Percentiles rank a stretch among this genome's conserved stretches.
Conservation (phyloP, 2,797 vertebrate genomes). For the Coregonus suidteri region DNA sequence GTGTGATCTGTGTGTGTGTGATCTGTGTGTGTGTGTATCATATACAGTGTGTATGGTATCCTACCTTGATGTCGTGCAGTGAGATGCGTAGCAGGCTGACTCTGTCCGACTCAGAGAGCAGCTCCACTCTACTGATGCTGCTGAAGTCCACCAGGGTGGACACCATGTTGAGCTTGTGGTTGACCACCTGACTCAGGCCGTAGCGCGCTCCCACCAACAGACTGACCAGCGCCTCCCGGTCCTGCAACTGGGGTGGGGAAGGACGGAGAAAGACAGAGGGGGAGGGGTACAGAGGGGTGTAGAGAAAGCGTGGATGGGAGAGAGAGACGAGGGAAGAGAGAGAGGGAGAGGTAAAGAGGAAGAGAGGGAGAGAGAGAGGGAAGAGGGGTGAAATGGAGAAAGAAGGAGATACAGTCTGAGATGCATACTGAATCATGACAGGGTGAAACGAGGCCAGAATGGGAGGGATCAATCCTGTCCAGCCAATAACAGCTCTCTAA, state of each 20-base stretch:
- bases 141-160: constrained; percentile 92
- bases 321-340: neutral
- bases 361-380: too few relatives aligned
- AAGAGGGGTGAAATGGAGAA: neutral
- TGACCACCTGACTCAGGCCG: constrained; percentile 95
- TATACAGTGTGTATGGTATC: constrained; percentile 8
- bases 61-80: constrained; percentile 95
- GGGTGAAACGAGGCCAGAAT: neutral
- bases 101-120: constrained; percentile 90
- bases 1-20: neutral
- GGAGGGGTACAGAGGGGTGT: neutral
- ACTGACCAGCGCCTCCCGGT: constrained; percentile 89
- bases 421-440: neutral
- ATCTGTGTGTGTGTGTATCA: neutral
- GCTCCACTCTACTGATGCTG: constrained; percentile 90
- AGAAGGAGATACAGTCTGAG: neutral
- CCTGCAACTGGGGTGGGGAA: constrained; percentile 83
- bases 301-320: neutral
- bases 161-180: constrained; percentile 95
- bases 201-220: constrained; percentile 94
- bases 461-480: neutral
- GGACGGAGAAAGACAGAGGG: neutral
- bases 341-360: too few relatives aligned
- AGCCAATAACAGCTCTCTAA: neutral
- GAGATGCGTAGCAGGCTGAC: constrained; percentile 95